Base-by-base conservation (phyloP, 2,797 vertebrate species). In the Catamblyrhynchus diadema region DNA sequence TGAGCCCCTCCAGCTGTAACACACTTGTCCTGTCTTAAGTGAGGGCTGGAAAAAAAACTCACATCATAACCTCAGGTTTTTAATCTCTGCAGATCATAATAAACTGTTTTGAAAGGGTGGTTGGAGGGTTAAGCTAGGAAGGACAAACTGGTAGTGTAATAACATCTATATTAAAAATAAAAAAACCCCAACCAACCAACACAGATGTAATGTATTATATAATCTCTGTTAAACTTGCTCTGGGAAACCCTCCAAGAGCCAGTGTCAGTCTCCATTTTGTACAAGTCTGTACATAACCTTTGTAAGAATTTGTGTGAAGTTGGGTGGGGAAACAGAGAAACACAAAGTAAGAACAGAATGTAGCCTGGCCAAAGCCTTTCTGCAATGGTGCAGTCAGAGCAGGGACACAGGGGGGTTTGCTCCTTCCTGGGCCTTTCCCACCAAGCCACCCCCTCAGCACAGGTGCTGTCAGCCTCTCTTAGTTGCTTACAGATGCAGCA, bases 241-340 rank as follows among this genome's bases (percentile, higher is more conserved):
- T 88, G 97, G 97, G 98, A 96, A 89, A 81, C 47, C 80, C 94
- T 97, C 96, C 97, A 96, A 95, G 91, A 80, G 84, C 81, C 25
- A 56, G 53, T 96, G 96, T 96, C 97, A 96, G 94, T 93, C 96
- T 97, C 87, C 42, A 30, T 88, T 70, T 88, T 82, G 90, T 97
- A 45, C 95, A 97, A 96, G 97, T 96, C 95, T 85, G 95, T 94
- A 95, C 97, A 96, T 77, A 96, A 56, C 97, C 94, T 94, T 41
- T 59, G 4, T 86, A 94, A 94, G 96, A 94, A 96, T 93, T 95
- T 61, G 92, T 88, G 64, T 86, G 94, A 88, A 90, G 94, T 21
- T 91, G 94, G 93, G 96, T 88, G 96, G 93, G 84, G 97, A 96
- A 88, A 59, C 60, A 23, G 90, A 9, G 48, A 32, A 83, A 86